Evolutionary conservation across 1,140 invertebrate species (phyloP), one percentile per base, ranked within the genome.

Genomic region (Rhopalosiphum padi): DNA sequence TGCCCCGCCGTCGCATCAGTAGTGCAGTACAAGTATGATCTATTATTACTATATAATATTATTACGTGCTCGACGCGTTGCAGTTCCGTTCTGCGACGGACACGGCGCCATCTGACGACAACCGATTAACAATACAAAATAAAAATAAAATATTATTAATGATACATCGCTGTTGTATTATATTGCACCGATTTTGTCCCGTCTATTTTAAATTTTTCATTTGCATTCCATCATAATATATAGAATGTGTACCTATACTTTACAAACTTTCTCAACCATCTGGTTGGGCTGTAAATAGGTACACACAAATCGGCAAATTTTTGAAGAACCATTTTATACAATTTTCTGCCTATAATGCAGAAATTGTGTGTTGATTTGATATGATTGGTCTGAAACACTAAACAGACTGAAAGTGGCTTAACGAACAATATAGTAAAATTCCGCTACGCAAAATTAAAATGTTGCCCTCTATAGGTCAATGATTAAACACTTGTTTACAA

Each of bases 71-170:
- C 77, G 77, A 22, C 35, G 30, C 87, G 87, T 60, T 41, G 41
- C 48, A 51, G 48, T 53, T 60, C 41, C 55, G 89, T 68, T 68
- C 51, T 90, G 25, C 37, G 18, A 37, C n/a, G 21, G 21, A 30
- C 41, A 23, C 25, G 77, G 77, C 91, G 91, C 91, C 82, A 93
- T 93, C 91, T 93, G 77, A 91, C 68, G 53, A 90, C 89, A 37
- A 55, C 35, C n/a, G 37, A 85, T 85, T 85, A 68, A 68, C 25
- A 25, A 37, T 85, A 11, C 30, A 30, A 51, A 18, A 51, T 51
- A 51, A 51, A 51, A 15, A 43, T 85, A 37, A 22, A 18, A 51
- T 21, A 43, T 30, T 46, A 18, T 86, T 86, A 68, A n/a, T 68
- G 30, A 11, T n/a, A 11, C 2, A 55, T 55, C 23, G 8, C 23